These are phyloP conservation scores for Ctenomys sociabilis DNA, from an alignment of 2,113 vertebrate species.

Conservation along the genomic window DNA sequence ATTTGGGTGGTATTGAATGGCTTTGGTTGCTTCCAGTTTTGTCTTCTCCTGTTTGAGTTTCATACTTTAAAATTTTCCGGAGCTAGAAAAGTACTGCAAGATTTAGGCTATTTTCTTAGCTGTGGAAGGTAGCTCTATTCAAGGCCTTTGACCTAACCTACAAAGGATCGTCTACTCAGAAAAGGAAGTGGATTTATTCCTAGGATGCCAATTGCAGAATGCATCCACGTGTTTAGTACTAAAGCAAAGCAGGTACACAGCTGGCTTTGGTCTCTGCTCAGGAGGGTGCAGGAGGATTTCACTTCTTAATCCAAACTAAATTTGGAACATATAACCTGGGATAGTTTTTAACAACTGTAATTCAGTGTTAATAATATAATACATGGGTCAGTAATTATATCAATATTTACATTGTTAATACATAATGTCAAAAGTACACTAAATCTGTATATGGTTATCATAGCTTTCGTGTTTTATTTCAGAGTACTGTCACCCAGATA, in stretches of 20 bases:
- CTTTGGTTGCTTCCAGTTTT: neutral
- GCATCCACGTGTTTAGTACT: fast-evolving
- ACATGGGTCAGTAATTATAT: neutral
- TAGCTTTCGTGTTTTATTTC: neutral
- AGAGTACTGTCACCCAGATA: neutral
- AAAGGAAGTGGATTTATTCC: neutral
- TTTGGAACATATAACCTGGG: neutral
- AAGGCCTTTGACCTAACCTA: neutral
- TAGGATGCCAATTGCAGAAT: neutral
- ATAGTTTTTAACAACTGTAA: neutral
- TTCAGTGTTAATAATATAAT: neutral
- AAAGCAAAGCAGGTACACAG: neutral
- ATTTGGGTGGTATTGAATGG: neutral
- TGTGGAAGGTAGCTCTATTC: neutral
- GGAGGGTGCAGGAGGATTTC: neutral
- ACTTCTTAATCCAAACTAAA: neutral
- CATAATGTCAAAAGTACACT: neutral
- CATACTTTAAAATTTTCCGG: neutral
- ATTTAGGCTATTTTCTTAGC: neutral
- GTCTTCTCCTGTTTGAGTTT: neutral
- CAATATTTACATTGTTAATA: neutral
- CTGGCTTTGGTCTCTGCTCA: neutral
- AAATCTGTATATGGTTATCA: neutral
- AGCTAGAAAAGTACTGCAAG: neutral
- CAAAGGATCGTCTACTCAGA: neutral